Percentiles rank a stretch among this genome's conserved stretches.
Evolutionary conservation across 2,797 vertebrate species (phyloP).

Genomic region (Gadopsis marmoratus): DNA sequence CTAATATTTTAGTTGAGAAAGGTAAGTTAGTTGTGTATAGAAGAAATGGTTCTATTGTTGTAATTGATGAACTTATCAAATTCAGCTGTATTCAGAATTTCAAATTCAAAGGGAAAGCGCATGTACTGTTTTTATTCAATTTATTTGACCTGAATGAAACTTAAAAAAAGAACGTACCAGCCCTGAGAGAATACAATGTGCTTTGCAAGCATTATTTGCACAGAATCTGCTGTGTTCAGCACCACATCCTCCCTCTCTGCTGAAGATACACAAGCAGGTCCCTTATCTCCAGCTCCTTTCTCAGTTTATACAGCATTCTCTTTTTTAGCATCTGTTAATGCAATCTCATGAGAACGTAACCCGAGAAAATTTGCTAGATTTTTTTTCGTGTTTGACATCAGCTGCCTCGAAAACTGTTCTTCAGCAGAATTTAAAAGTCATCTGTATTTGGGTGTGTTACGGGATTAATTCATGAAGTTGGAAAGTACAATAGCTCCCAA

Average conservation of each 20-base stretch:
- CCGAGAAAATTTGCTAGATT: background rate
- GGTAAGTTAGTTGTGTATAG: background rate
- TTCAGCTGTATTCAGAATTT: background rate
- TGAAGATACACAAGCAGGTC: slow-evolving; percentile 29
- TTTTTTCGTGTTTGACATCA: background rate
- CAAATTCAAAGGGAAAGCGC: background rate
- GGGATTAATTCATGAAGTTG: background rate
- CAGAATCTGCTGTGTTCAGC: slow-evolving; percentile 31
- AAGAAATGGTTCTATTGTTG: background rate
- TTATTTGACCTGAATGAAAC: slow-evolving; percentile 1
- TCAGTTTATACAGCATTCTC: slow-evolving; percentile 27
- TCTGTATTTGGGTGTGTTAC: background rate
- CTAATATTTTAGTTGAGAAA: background rate
- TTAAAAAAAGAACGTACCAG: background rate
- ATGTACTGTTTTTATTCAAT: background rate
- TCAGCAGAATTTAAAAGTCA: background rate
- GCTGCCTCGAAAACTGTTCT: background rate
- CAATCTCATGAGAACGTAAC: slow-evolving; percentile 22
- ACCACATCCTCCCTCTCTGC: slow-evolving; percentile 34
- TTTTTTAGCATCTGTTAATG: slow-evolving; percentile 11
- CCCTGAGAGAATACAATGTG: background rate
- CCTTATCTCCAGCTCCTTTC: slow-evolving; percentile 32
- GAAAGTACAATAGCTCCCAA: background rate
- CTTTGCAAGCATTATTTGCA: slow-evolving; percentile 22
- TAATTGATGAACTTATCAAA: slow-evolving; percentile 2